phyloP scores from a whole-genome alignment of 2,797 vertebrate genomes.

The Arnoldichthys spilopterus region DNA sequence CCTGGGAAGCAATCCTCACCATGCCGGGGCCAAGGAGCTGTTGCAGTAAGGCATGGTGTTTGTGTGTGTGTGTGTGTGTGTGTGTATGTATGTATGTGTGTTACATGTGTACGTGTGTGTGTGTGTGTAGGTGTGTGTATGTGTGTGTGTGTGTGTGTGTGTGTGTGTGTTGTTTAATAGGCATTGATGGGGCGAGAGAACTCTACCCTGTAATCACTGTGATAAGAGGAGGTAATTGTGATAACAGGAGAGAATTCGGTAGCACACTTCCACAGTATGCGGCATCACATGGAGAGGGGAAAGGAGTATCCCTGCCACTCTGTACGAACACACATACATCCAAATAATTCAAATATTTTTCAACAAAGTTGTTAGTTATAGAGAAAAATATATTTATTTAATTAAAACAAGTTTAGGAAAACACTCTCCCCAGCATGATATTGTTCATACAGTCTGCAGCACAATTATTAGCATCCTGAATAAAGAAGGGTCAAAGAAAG shows the following conservation, averaged over 20 bases:
- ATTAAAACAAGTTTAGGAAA: too few relatives aligned
- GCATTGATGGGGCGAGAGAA: conserved; percentile 39
- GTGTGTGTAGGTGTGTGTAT: conserved; percentile 38
- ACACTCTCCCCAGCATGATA: too few relatives aligned
- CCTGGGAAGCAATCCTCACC: conserved; percentile 40
- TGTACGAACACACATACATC: conserved; percentile 2
- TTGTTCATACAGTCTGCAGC: too few relatives aligned
- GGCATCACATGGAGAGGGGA: conserved; percentile 25
- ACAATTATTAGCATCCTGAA: too few relatives aligned
- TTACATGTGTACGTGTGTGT: too few relatives aligned
- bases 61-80: conserved; percentile 33
- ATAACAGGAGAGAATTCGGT: conserved; percentile 46
- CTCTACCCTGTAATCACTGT: conserved; percentile 55
- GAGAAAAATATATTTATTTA: too few relatives aligned
- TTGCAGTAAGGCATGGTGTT: conserved; percentile 15
- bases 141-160: conserved; percentile 33
- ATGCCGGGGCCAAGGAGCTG: conserved; percentile 52
- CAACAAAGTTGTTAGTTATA: background rate
- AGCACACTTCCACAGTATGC: conserved; percentile 47
- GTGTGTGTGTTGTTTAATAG: conserved; percentile 51
- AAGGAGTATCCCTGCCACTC: conserved; percentile 14
- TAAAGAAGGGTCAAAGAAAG: too few relatives aligned
- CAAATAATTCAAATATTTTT: background rate
- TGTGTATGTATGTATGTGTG: conserved; percentile 31
- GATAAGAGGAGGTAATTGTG: conserved; percentile 51